Evolutionary conservation across 2,113 vertebrate genomes (phyloP), one percentile per base, ranked within the genome.

Genomic region (Gallinago paraguaiae): DNA sequence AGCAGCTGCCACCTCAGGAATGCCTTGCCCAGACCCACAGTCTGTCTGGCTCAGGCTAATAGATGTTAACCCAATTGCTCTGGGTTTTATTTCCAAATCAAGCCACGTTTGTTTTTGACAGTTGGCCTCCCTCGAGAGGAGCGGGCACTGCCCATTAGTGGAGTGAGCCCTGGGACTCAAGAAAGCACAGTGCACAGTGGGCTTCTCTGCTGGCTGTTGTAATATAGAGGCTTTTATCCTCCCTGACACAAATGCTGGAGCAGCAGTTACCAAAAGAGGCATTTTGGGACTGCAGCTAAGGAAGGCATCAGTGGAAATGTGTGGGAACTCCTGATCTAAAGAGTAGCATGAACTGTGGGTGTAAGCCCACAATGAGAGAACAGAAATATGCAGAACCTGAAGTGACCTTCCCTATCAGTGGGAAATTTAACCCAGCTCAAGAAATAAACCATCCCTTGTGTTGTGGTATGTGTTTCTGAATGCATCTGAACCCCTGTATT

Each of bases 341-440:
- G 5, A 27, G 1, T 2, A 14, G 3, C 0, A 0, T 39, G 56
- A 54, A 6, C 22, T 33, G 13, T 43, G 35, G 5, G 15, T 6
- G 0, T 41, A 46, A 78, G 17, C 7, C 37, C 9, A 7, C 0
- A 2, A 9, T 51, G 10, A 68, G 33, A 80, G 11, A 5, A 7
- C 28, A 86, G 50, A 65, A 86, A n/a, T 2, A 4, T 10, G 7
- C 0, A 3, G 11, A 37, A 6, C 3, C 15, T 9, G 33, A 9
- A 79, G 17, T 18, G 15, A 31, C 9, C 5, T 5, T 30, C 8
- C 8, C 19, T 22, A 13, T 23, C 31, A 28, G 7, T 25, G 9
- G 8, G 28, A 81, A 70, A 33, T 56, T 67, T 70, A 80, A n/a
- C 6, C 7, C 22, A 19, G 13, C 3, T 43, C 11, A 41, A 35